A percentile compares a stretch with the other conserved stretches of the same genome.
phyloP scores from a whole-genome alignment of 2,113 vertebrate species.

The Leucoraja erinaceus region DNA sequence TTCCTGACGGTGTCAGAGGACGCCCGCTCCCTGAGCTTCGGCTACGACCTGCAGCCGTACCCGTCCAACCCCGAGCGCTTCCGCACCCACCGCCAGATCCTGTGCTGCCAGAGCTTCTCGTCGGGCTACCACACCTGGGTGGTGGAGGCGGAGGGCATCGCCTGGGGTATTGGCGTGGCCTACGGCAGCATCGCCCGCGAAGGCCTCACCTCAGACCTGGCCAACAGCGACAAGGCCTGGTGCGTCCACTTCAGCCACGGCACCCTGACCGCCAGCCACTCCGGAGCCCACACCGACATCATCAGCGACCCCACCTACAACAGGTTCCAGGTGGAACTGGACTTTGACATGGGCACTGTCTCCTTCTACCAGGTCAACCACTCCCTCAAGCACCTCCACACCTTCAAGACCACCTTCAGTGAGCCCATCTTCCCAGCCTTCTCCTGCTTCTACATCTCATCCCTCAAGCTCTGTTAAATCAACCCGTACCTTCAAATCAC shows the following conservation, averaged over 20 bases:
- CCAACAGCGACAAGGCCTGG: background rate
- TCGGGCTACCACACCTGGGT: background rate
- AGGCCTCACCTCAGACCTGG: background rate
- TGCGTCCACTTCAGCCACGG: background rate
- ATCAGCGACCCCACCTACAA: background rate
- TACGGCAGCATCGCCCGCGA: background rate
- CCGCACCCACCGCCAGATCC: background rate
- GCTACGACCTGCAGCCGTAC: background rate
- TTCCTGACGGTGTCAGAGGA: background rate
- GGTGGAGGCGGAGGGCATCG: background rate
- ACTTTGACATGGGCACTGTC: background rate
- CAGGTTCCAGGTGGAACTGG: background rate
- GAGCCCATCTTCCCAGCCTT: conserved; percentile 1
- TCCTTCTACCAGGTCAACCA: conserved; percentile 1
- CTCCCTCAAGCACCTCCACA: background rate
- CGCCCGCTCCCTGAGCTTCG: background rate
- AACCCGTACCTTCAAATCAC: background rate
- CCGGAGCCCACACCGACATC: background rate
- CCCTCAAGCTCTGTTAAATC: background rate
- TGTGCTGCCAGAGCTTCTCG: conserved; percentile 15
- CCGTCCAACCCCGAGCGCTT: background rate
- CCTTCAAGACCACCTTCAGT: background rate
- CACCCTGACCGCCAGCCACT: background rate
- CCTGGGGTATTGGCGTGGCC: background rate
- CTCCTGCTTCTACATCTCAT: conserved; percentile 26